Conservation (phyloP, 92 coral and sea anemone genomes). For the Parazoanthus atlanticus region DNA sequence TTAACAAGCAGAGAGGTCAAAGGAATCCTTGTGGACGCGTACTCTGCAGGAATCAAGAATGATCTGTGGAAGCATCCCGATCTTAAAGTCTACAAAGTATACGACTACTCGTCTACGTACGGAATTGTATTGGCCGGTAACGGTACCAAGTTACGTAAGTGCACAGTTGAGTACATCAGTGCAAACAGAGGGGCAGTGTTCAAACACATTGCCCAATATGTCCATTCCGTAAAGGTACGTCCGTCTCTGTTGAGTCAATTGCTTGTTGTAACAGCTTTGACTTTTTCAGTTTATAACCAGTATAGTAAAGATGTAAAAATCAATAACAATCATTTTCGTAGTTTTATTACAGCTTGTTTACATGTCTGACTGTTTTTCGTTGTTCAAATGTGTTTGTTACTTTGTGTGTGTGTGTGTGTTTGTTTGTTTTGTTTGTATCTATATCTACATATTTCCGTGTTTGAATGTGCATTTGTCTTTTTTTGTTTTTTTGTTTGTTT, state of each 20-base stretch:
- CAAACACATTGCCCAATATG: neutral
- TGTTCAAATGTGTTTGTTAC: no score
- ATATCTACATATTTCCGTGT: no score
- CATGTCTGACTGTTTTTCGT: no score
- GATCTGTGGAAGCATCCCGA: neutral
- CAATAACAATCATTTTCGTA: no score
- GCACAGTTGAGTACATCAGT: neutral
- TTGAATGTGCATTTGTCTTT: no score
- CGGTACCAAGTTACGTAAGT: neutral
- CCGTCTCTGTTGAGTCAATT: neutral
- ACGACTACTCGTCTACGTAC: neutral
- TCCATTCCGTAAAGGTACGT: neutral
- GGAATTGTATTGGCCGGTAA: conserved; percentile 2
- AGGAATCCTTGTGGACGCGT: conserved; percentile 5
- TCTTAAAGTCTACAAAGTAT: neutral
- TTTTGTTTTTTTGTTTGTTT: no score
- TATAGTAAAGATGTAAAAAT: no score
- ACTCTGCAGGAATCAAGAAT: neutral
- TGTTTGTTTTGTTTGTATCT: no score
- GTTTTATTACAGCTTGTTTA: no score
- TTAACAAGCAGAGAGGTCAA: neutral
- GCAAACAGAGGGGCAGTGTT: neutral
- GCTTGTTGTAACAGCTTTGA: no score
- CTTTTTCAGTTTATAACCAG: no score
- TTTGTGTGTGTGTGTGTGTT: no score